A percentile compares a stretch with the other conserved stretches of the same genome.
These are phyloP conservation scores for Epinotia brunnichana DNA, from an alignment of 2,888 invertebrate genomes.

Conservation along the genomic window DNA sequence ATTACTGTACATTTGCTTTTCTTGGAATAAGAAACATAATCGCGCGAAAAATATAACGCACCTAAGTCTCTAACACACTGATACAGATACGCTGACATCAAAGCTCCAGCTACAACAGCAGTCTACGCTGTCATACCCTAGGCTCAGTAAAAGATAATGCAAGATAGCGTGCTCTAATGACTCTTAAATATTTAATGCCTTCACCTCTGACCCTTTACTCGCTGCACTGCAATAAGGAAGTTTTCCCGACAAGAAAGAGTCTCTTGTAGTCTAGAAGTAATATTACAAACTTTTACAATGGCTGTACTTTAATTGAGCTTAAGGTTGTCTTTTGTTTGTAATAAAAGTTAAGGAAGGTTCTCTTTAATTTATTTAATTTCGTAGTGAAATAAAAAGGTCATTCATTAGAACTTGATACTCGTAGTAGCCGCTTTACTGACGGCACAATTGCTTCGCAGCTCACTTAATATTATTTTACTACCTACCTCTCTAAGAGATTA, in stretches of 20 bases:
- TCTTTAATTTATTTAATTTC: background rate
- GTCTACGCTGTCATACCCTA: slow-evolving; percentile 1
- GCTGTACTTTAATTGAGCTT: slow-evolving; percentile 1
- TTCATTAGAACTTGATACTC: background rate
- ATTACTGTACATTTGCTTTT: background rate
- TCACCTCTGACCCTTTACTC: slow-evolving; percentile 15
- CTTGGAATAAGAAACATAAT: slow-evolving; percentile 2
- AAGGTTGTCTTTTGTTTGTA: background rate
- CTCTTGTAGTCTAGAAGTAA: background rate
- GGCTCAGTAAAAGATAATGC: slow-evolving; percentile 22
- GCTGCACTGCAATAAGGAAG: slow-evolving; percentile 36
- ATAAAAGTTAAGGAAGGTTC: background rate
- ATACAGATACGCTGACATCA: slow-evolving; percentile 21
- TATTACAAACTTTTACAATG: background rate
- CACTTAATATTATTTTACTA: slow-evolving; percentile 47
- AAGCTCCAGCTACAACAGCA: slow-evolving; percentile 18
- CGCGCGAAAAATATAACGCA: background rate
- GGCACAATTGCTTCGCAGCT: slow-evolving; percentile 37
- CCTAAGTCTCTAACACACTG: background rate
- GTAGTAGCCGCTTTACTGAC: slow-evolving; percentile 18
- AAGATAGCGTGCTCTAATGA: slow-evolving; percentile 25
- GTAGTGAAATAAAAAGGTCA: background rate
- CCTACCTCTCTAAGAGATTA: slow-evolving; percentile 62
- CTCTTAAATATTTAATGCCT: slow-evolving; percentile 30
- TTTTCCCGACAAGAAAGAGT: slow-evolving; percentile 18